Conservation (phyloP, 2,797 vertebrate genomes). For the Morus bassanus region DNA sequence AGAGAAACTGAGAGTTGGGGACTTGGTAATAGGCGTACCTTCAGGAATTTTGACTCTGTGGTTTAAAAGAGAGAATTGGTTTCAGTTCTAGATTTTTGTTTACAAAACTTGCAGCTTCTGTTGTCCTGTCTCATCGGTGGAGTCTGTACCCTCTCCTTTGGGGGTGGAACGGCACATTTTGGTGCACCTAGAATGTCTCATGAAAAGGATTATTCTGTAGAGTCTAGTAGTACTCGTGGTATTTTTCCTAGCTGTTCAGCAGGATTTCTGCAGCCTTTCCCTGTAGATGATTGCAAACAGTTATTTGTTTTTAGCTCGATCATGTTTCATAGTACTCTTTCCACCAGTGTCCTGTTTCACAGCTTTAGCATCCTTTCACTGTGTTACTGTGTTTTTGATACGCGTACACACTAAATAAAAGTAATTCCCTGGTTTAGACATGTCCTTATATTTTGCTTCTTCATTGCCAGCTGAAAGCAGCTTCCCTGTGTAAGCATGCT, state of each 20-base stretch:
- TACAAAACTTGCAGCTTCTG: neutral
- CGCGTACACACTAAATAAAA: neutral
- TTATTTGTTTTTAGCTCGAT: neutral
- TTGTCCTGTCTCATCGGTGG: fast-evolving
- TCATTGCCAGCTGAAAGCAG: neutral
- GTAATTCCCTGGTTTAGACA: neutral
- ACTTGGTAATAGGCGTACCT: neutral
- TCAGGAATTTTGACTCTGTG: neutral
- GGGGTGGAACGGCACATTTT: neutral
- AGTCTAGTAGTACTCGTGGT: neutral
- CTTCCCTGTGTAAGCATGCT: neutral
- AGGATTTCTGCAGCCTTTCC: neutral
- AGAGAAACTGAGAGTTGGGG: neutral
- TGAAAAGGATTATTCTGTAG: neutral
- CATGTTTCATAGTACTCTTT: neutral
- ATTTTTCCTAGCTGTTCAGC: neutral
- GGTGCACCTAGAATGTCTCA: neutral
- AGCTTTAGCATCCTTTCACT: neutral
- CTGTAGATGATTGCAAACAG: neutral
- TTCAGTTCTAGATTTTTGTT: neutral
- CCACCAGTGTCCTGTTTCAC: neutral
- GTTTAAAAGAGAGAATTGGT: neutral
- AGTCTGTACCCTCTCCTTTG: neutral
- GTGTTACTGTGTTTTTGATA: neutral
- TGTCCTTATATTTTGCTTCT: neutral